Evolutionary conservation across 1,140 invertebrate species (phyloP).

Genomic region (Kradibia gibbosae): DNA sequence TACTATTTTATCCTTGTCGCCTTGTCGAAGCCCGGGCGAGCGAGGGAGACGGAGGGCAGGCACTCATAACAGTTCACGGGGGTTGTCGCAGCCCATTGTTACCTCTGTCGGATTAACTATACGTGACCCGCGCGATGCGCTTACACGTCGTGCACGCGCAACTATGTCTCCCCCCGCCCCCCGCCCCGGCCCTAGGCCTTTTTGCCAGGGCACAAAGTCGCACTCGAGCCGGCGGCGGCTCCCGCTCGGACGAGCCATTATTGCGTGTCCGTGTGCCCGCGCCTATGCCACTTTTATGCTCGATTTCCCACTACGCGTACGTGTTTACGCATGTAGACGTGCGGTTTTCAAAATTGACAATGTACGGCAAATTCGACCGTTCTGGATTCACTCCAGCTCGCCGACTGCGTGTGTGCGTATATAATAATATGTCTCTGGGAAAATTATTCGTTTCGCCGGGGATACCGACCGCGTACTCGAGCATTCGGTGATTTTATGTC

Average conservation of each 20-base stretch:
- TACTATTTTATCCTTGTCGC: not conserved
- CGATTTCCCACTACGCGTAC: too few species aligned
- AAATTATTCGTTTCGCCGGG: too few species aligned
- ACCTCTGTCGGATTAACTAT: constrained; percentile 54
- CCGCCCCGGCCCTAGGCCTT: constrained; percentile 28
- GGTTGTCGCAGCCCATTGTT: constrained; percentile 54
- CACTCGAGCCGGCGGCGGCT: not conserved
- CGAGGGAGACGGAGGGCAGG: constrained; percentile 22
- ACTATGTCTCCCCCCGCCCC: constrained; percentile 37
- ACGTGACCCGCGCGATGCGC: constrained; percentile 40
- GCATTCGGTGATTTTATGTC: too few species aligned
- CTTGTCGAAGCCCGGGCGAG: constrained; percentile 18
- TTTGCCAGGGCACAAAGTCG: not conserved
- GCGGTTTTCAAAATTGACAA: not conserved
- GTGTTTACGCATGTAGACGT: not conserved
- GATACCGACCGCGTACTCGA: too few species aligned
- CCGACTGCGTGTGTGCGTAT: too few species aligned
- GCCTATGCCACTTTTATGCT: too few species aligned
- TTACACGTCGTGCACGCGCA: constrained; percentile 48
- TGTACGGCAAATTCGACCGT: not conserved
- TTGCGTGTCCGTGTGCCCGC: not conserved
- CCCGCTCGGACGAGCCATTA: too few species aligned
- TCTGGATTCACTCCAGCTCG: not conserved
- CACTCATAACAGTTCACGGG: constrained; percentile 42
- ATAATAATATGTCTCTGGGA: too few species aligned